Base-by-base conservation (phyloP, 2,113 vertebrate genomes). In the Cyanoramphus novaezelandiae region DNA sequence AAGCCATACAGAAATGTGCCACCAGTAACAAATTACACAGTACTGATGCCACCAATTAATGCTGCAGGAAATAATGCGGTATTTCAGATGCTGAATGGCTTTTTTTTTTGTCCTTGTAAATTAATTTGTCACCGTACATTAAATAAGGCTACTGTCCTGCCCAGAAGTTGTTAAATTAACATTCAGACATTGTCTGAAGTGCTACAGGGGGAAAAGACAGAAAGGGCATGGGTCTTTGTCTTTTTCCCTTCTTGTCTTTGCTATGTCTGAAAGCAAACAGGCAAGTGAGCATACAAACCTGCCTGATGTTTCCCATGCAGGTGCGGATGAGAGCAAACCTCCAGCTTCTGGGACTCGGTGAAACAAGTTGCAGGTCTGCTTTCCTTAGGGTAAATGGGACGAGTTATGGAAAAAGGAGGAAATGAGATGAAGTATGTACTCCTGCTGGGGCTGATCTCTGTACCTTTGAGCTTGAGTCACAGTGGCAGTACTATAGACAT, bases 1-100 rank as follows among this genome's bases (percentile, higher is more conserved):
- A 97, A 96, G 93, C 93, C 81, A 21, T 41, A 76, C 76, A 82
- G 94, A 44, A 86, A 92, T 70, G 47, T 41, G 89, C 79, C 92
- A 91, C 79, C 4, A 23, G 75, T 94, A 96, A 90, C 94, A 96
- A 95, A 96, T 93, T 31, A 86, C 8, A 10, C 31, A 33, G 90
- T 47, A 53, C 84, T 25, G 79, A 81, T 94, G 92, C 90, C 84
- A 63, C 92, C 89, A 39, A 74, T 96, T 88, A 94, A 79, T 90
- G 87, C 71, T 92, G 65, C 47, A 53, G 82, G 85, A 63, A 92
- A 68, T 88, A 91, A 75, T 53, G 21, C 35, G 47, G 3, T 80
- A 65, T 82, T 91, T 88, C 74, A 77, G 68, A 44, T 29, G 23
- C 75, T 50, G 84, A 81, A 64, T 44, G 50, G 4, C 67, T 39